These are phyloP conservation scores for Hyperoplus immaculatus DNA, from an alignment of 2,797 vertebrate species.

Conservation along the genomic window DNA sequence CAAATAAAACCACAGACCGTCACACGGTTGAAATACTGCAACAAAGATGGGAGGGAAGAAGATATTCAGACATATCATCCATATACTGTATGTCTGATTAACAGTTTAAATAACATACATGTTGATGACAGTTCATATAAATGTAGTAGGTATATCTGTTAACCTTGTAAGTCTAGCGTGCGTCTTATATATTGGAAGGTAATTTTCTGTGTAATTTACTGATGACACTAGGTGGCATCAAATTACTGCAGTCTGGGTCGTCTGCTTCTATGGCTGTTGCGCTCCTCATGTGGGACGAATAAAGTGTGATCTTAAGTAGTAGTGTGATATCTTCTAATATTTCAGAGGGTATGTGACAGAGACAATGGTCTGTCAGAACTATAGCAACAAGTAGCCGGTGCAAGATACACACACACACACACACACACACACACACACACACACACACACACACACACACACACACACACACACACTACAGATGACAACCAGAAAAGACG, in stretches of 20 bases:
- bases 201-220: conserved; percentile 44
- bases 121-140: neutral
- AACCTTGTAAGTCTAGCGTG: neutral
- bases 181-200: neutral
- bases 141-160: neutral
- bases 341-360: neutral
- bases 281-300: neutral
- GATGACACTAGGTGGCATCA: conserved; percentile 80
- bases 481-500: conserved; percentile 33
- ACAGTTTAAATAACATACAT: neutral
- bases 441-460: neutral
- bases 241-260: conserved; percentile 52
- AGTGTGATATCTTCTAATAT: neutral
- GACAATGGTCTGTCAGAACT: neutral
- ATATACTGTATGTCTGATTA: conserved; percentile 7
- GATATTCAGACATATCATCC: neutral
- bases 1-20: neutral
- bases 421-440: neutral
- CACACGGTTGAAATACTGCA: neutral
- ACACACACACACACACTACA: conserved; percentile 1
- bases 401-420: neutral
- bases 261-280: neutral
- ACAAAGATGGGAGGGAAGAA: neutral
- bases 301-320: neutral
- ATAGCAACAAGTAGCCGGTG: neutral